Evolutionary conservation across 2,113 vertebrate genomes (phyloP).

Genomic region (Burhinus oedicnemus): DNA sequence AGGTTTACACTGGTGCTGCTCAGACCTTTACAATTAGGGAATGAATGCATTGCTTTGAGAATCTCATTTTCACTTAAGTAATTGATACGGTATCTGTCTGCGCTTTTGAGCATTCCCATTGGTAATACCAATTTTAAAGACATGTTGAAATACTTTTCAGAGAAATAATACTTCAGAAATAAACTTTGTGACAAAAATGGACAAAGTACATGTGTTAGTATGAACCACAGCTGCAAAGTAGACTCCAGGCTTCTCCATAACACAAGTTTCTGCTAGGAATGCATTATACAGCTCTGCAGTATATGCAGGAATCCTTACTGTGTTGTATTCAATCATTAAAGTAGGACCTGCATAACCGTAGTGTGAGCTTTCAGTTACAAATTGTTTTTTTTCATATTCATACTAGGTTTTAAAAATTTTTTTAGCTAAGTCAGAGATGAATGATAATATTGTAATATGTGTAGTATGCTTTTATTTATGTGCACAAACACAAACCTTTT

Average conservation of each 20-base stretch:
- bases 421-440: background rate
- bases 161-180: background rate
- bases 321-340: background rate
- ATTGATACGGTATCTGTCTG: background rate
- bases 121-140: background rate
- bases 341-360: background rate
- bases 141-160: background rate
- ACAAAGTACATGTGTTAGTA: background rate
- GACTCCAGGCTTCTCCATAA: background rate
- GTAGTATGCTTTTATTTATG: background rate
- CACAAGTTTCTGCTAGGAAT: background rate
- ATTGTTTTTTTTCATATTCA: background rate
- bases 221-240: background rate
- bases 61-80: background rate
- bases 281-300: background rate
- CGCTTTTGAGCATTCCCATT: background rate
- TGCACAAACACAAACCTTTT: conserved; percentile 7
- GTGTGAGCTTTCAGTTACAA: background rate
- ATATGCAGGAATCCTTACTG: background rate
- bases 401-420: background rate
- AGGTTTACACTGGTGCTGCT: background rate
- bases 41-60: background rate
- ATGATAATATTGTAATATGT: background rate
- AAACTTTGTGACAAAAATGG: background rate
- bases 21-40: background rate